Evolutionary conservation across 2,113 vertebrate species (phyloP).

Genomic region (Cygnus buccinator): DNA sequence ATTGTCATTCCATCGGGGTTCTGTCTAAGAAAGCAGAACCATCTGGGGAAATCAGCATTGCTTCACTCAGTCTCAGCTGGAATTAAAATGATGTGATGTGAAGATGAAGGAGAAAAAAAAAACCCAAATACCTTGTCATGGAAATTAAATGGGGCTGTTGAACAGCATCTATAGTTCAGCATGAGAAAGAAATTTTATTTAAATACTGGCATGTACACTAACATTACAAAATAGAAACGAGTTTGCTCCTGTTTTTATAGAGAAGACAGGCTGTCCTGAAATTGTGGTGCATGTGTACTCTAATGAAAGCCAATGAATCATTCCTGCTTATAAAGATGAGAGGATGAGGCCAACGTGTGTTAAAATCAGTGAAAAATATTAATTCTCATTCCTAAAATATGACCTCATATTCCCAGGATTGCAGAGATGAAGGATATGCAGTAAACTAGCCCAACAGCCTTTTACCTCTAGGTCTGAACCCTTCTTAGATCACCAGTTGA

Average conservation of each 20-base stretch:
- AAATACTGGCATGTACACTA: background rate
- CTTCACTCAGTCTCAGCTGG: conserved; percentile 16
- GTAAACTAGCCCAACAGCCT: conserved; percentile 10
- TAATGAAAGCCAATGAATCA: background rate
- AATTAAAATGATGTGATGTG: conserved; percentile 59
- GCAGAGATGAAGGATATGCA: background rate
- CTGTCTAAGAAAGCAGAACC: conserved; percentile 49
- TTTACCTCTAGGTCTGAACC: background rate
- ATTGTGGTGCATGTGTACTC: background rate
- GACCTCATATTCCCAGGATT: background rate
- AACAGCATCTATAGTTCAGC: background rate
- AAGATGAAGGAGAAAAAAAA: background rate
- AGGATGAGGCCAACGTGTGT: conserved; percentile 4
- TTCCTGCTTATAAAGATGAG: background rate
- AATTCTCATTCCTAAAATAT: conserved; percentile 25
- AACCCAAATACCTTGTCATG: background rate
- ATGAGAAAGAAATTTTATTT: background rate
- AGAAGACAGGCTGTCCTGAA: background rate
- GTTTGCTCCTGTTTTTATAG: background rate
- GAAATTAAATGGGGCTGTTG: conserved; percentile 22
- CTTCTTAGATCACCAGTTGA: background rate
- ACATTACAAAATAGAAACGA: background rate
- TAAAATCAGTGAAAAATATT: conserved; percentile 13
- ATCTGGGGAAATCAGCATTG: conserved; percentile 63
- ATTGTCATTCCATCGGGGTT: conserved; percentile 42